Conservation (phyloP, 2,888 invertebrate genomes). For the Cyrtodaria siliqua region DNA sequence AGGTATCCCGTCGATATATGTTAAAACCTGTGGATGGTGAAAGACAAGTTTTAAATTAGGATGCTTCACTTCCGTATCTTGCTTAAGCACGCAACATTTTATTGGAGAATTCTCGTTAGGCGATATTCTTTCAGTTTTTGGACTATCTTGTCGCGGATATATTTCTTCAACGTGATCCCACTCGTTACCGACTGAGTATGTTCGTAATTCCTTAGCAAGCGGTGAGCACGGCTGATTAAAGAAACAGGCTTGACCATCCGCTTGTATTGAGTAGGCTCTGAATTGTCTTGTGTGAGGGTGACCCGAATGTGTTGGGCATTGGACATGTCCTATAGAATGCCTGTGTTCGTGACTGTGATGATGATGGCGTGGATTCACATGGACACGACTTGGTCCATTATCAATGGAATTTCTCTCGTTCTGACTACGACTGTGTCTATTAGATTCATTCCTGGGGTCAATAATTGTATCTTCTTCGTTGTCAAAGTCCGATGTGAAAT, state of each 20-base stretch:
- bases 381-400: slow-evolving; percentile 34
- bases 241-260: slow-evolving; percentile 42
- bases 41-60: slow-evolving; percentile 16
- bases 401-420: slow-evolving; percentile 23
- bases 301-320: slow-evolving; percentile 17
- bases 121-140: not conserved
- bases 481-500: slow-evolving; percentile 58
- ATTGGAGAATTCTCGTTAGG: slow-evolving; percentile 9
- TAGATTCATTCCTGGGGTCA: slow-evolving; percentile 24
- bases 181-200: slow-evolving; percentile 17
- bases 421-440: slow-evolving; percentile 13
- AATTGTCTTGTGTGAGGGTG: slow-evolving; percentile 35
- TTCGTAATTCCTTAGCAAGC: slow-evolving; percentile 40
- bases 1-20: slow-evolving; percentile 37
- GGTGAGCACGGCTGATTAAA: slow-evolving; percentile 47
- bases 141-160: not conserved
- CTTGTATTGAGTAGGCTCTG: slow-evolving; percentile 54
- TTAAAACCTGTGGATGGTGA: slow-evolving; percentile 28
- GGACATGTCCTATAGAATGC: slow-evolving; percentile 46
- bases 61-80: not conserved
- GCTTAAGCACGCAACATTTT: slow-evolving; percentile 10
- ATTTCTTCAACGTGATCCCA: slow-evolving; percentile 16
- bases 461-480: slow-evolving; percentile 52
- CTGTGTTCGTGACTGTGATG: slow-evolving; percentile 24
- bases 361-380: slow-evolving; percentile 35